Evolutionary conservation across 2,113 vertebrate genomes (phyloP), one percentile per base, ranked within the genome.

Genomic region (Chloebia gouldiae): DNA sequence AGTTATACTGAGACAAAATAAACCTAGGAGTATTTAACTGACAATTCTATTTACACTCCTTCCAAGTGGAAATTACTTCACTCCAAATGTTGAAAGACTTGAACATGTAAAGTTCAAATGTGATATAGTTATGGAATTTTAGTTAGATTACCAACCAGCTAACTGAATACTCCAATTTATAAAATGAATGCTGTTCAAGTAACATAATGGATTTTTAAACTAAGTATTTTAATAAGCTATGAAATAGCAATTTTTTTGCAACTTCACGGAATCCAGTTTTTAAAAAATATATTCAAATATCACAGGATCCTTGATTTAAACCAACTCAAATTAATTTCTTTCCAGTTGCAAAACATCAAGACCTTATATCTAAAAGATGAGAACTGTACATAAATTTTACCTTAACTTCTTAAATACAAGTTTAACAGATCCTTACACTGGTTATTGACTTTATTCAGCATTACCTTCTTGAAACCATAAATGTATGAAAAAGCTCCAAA

Each of bases 21-120:
- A 81, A 93, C 80, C 27, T 25, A 60, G 37, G 9, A 82, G 30
- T n/a, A 47, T 75, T 89, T 86, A 70, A 59, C 51, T 50, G 53
- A 84, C 57, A 79, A 61, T 30, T 88, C 50, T 80, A 95, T 89
- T 95, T 93, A 81, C 33, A 69, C 59, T 60, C 59, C 27, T 95
- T 92, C 78, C 68, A 94, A 93, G 11, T 56, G 3, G 64, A 81
- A 92, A 82, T 83, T 77, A 92, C 45, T 93, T 77, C 68, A 50
- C 44, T 81, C 27, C 1, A 25, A 44, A 73, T 40, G 88, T 61
- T 88, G 82, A 72, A 80, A 57, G n/a, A 53, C 33, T 50, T 53
- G 4, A 88, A 45, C 42, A 64, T 0, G 0, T 75, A 17, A 85
- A 77, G 66, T 24, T 51, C 22, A 71, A 88, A 56, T 30, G 50